phyloP scores from a whole-genome alignment of 2,113 vertebrate genomes.

The Neoarius graeffei region DNA sequence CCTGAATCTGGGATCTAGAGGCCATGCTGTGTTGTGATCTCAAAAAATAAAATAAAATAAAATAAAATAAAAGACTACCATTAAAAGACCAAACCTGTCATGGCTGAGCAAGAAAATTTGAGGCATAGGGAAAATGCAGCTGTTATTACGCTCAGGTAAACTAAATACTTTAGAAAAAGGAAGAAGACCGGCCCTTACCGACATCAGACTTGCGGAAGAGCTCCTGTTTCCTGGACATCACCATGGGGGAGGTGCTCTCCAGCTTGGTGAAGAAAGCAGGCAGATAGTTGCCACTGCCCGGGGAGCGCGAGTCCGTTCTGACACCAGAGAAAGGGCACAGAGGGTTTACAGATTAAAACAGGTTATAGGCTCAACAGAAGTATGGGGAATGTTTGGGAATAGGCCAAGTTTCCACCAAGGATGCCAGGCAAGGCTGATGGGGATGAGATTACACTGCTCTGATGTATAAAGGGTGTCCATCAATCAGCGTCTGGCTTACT shows the following conservation, averaged over 20 bases:
- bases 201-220: slow-evolving; percentile 99
- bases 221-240: slow-evolving; percentile 98
- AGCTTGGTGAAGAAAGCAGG: slow-evolving; percentile 98
- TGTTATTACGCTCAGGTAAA: neutral
- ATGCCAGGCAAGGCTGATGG: neutral
- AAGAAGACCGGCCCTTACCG: slow-evolving; percentile 80
- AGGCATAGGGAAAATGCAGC: neutral
- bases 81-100: neutral
- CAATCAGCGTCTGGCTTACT: neutral
- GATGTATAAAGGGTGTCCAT: neutral
- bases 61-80: neutral
- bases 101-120: neutral
- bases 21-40: neutral
- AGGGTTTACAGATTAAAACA: neutral
- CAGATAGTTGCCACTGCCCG: slow-evolving; percentile 88
- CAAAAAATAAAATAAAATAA: too few relatives aligned
- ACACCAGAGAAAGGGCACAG: slow-evolving; percentile 28
- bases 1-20: neutral
- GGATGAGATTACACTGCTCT: slow-evolving; percentile 8
- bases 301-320: slow-evolving; percentile 93
- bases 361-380: neutral
- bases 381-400: neutral
- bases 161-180: neutral
- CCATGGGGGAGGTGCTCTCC: slow-evolving; percentile 96
- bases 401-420: slow-evolving; percentile 29